Evolutionary conservation across 23 tunicate genomes (phyloP), one percentile per base, ranked within the genome.

Genomic region (Oikopleura vanhoeffeni): DNA sequence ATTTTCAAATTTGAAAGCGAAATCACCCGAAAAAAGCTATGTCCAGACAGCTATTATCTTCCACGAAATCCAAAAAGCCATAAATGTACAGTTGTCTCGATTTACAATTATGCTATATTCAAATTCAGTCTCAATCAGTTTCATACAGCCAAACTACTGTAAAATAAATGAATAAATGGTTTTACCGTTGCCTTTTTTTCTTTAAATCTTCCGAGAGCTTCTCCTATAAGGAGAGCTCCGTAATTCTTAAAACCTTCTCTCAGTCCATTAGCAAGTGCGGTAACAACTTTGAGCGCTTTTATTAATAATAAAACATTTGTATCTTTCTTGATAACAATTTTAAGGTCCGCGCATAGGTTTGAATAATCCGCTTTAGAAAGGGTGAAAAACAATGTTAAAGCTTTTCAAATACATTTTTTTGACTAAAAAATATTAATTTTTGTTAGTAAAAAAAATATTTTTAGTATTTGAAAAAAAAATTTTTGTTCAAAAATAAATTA

Each of bases 161-260:
- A 49, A 49, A 49, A 8, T 13, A 49, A 49, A 49, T 8, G 64
- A 8, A 13, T 49, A 49, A 49, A 49, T 49, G 64, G 24, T 8
- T 49, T 49, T 13, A 94, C 99, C 18, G 42, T 88, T 40, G 87
- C 58, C 67, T 95, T 95, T 64, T 95, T 95, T 41, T 95, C 99
- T 67, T 95, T 95, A 76, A 95, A 95, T 34, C 91, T 85, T 41
- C 86, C 91, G 0, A 95, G 86, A 87, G 89, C 86, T 40, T 87
- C 91, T 28, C 88, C 92, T 1, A 91, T 36, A 38, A 89, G 85
- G 39, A 91, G 83, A 18, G 85, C 36, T 32, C 96, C 90, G 75
- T 84, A 95, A 40, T 91, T 91, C 67, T 95, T 95, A 41, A 95
- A 95, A 60, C 88, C 88, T 83, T 95, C 91, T 40, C 99, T 85